Percentiles rank a stretch among this genome's conserved stretches.
Evolutionary conservation across 2,113 vertebrate species (phyloP).

Genomic region (Dermatemys mawii): DNA sequence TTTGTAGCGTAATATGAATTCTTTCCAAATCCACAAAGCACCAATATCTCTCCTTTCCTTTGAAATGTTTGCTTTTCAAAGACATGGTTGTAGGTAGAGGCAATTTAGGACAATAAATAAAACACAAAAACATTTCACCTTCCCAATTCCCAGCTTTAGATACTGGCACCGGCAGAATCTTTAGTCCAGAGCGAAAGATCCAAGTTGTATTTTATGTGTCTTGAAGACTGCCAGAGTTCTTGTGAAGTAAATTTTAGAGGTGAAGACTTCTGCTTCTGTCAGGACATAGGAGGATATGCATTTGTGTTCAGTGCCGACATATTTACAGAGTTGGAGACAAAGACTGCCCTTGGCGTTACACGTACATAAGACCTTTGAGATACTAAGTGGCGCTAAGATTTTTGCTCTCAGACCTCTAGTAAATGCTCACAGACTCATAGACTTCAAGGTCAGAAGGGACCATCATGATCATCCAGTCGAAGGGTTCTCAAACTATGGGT

Average conservation of each 20-base stretch:
- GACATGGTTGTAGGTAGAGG: conserved; percentile 45
- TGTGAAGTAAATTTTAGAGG: not conserved
- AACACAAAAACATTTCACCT: not conserved
- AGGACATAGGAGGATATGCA: not conserved
- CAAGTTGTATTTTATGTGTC: conserved; percentile 54
- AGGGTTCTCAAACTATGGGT: no score
- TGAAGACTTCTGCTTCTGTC: conserved; percentile 2
- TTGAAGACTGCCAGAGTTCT: conserved; percentile 20
- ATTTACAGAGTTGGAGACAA: conserved; percentile 2
- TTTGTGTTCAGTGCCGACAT: conserved; percentile 22
- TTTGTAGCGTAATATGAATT: conserved; percentile 76
- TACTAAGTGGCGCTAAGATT: not conserved
- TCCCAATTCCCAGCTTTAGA: not conserved
- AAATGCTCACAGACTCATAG: not conserved
- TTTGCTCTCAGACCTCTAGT: not conserved
- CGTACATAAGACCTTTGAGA: not conserved
- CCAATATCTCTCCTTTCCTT: not conserved
- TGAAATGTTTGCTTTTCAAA: conserved; percentile 15
- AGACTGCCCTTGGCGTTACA: not conserved
- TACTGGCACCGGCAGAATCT: not conserved
- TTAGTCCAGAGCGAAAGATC: conserved; percentile 19
- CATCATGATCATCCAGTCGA: not conserved
- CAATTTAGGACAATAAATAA: conserved; percentile 30
- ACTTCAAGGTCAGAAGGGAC: not conserved
- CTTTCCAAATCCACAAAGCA: conserved; percentile 75